Evolutionary conservation across 1,140 invertebrate genomes (phyloP).

Genomic region (Drosophila funebris): DNA sequence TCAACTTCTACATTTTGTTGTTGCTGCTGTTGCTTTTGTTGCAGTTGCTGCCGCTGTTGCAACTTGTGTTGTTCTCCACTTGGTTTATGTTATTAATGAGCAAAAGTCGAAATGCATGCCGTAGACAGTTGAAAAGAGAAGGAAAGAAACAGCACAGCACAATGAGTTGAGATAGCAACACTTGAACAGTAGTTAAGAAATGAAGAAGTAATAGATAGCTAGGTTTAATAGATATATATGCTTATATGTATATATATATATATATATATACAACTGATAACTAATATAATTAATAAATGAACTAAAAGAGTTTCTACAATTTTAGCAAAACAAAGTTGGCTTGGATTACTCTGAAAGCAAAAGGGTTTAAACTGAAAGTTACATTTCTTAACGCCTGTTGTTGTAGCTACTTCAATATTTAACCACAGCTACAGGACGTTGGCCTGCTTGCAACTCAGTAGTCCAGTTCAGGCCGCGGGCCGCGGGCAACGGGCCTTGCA

Average conservation of each 20-base stretch:
- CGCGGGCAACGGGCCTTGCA: not conserved
- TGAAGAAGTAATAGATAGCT: conserved; percentile 18
- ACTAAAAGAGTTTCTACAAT: too few relatives aligned
- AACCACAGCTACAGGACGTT: not conserved
- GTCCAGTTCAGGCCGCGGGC: conserved; percentile 1
- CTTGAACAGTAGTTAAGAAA: conserved; percentile 2
- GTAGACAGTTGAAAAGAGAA: conserved; percentile 26
- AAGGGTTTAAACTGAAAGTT: too few relatives aligned
- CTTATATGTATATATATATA: not conserved
- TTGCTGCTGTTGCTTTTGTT: conserved; percentile 22
- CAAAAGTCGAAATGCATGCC: conserved; percentile 72
- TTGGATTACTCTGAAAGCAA: not conserved
- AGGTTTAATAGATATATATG: too few relatives aligned
- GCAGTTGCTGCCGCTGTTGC: conserved; percentile 39
- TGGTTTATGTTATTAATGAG: conserved; percentile 75
- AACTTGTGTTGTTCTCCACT: conserved; percentile 66
- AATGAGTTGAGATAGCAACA: not conserved
- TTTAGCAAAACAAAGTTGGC: not conserved
- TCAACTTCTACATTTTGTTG: conserved; percentile 3
- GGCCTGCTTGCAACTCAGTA: not conserved
- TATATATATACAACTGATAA: too few relatives aligned
- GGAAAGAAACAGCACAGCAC: conserved; percentile 9
- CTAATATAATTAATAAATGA: too few relatives aligned
- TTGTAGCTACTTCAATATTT: conserved; percentile 42
- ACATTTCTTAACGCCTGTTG: not conserved